These are phyloP conservation scores for Parazoanthus darwini DNA, from an alignment of 92 coral and sea anemone genomes.

Conservation along the genomic window DNA sequence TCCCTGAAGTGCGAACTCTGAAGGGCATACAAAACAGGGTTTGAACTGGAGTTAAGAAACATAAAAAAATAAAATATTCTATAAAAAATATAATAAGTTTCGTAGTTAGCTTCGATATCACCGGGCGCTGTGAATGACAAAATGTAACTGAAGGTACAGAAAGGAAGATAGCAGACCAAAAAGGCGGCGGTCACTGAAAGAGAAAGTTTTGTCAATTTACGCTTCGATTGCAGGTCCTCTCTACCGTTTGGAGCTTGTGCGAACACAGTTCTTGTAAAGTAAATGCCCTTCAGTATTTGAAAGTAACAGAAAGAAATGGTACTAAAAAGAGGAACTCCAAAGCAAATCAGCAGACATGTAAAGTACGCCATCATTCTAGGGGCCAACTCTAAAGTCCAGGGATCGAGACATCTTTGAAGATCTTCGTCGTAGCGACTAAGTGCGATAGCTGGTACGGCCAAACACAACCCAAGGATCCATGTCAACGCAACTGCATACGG, in stretches of 20 bases:
- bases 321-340: slow-evolving; percentile 2
- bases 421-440: not conserved
- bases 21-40: not conserved
- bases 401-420: not conserved
- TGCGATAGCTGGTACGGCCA: not conserved
- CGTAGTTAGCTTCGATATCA: not conserved
- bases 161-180: not conserved
- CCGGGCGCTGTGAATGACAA: not conserved
- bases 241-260: not conserved
- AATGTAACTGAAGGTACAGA: not conserved
- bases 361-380: not conserved
- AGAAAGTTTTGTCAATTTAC: not conserved
- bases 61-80: not conserved
- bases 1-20: not conserved
- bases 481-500: not conserved
- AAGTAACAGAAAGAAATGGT: not conserved
- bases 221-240: not conserved
- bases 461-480: not conserved
- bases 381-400: slow-evolving; percentile 3
- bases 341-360: not conserved
- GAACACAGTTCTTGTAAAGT: not conserved
- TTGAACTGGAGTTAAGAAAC: not conserved
- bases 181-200: not conserved
- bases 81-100: not conserved
- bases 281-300: not conserved